phyloP scores from a whole-genome alignment of 2,797 vertebrate genomes.

The Malurus leucopterus region DNA sequence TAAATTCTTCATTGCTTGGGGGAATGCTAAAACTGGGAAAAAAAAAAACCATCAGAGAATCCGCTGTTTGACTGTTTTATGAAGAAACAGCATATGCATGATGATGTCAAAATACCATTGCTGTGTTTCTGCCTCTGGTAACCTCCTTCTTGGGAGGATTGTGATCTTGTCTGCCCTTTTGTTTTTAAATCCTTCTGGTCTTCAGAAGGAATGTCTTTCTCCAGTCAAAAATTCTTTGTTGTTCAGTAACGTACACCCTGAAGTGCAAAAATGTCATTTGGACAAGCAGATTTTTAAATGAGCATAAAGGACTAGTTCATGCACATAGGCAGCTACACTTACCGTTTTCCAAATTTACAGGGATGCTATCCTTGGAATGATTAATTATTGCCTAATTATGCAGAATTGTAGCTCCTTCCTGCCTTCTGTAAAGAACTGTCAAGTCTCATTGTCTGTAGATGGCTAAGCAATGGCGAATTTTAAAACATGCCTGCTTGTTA shows the following conservation, averaged over 20 bases:
- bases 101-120: not conserved
- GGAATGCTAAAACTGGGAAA: not conserved
- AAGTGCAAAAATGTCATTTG: not conserved
- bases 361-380: constrained; percentile 39
- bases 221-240: not conserved
- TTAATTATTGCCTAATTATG: constrained; percentile 46
- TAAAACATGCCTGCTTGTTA: constrained; percentile 29
- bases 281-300: not conserved
- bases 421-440: constrained; percentile 23
- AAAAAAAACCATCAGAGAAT: not conserved
- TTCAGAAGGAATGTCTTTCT: not conserved
- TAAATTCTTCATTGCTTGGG: not conserved
- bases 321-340: not conserved
- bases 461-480: constrained; percentile 39
- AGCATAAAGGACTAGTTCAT: not conserved
- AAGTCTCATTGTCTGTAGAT: constrained; percentile 49
- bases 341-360: not conserved
- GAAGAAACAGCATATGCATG: not conserved
- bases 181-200: not conserved
- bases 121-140: not conserved
- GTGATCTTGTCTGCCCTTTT: not conserved
- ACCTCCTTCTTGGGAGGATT: not conserved
- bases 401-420: constrained; percentile 27
- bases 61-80: not conserved
- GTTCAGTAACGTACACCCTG: not conserved